Evolutionary conservation across 1,140 invertebrate species (phyloP), one percentile per base, ranked within the genome.

Genomic region (Penaeus vannamei): DNA sequence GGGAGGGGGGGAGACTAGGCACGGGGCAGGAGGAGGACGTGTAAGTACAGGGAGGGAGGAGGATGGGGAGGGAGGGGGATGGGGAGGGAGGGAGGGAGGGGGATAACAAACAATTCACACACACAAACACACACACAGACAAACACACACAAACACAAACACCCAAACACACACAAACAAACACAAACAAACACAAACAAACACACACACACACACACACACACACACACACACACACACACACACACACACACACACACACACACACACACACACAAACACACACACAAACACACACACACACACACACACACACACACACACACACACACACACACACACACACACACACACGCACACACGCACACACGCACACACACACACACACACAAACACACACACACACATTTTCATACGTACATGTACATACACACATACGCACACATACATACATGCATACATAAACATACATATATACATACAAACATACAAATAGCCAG

Each of bases 1-100:
- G 95, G 61, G 92, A 94, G 64, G 92, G 94, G 86, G 96, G 96
- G 2, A 94, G 95, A 86, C 93, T 96, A 3, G 96, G 96, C 1
- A 93, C 95, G 20, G 95, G 95, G 19, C 93, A 93, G 80, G 93
- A 95, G 90, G 94, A 95, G 89, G 94, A 94, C 91, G 92, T 93
- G 91, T 91, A 64, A 82, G 90, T 86, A 20, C 32, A 29, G 26
- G 23, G 42, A 20, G 42, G 19, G 20, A n/a, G 17, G 14, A 53
- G 22, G 2, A 26, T 26, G 29, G 1, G 46, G 14, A 32, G 36
- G 22, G 19, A 42, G 19, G 20, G 42, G 17, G n/a, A 46, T 3
- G 12, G 23, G 8, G 12, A 32, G 12, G 12, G 29, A 12, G 8
- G 3, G 12, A 3, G n/a, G 80, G 93, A 95, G 90, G 94, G 95